Evolutionary conservation across 2,113 vertebrate genomes (phyloP), one percentile per base, ranked within the genome.

Genomic region (Phalacrocorax aristotelis): DNA sequence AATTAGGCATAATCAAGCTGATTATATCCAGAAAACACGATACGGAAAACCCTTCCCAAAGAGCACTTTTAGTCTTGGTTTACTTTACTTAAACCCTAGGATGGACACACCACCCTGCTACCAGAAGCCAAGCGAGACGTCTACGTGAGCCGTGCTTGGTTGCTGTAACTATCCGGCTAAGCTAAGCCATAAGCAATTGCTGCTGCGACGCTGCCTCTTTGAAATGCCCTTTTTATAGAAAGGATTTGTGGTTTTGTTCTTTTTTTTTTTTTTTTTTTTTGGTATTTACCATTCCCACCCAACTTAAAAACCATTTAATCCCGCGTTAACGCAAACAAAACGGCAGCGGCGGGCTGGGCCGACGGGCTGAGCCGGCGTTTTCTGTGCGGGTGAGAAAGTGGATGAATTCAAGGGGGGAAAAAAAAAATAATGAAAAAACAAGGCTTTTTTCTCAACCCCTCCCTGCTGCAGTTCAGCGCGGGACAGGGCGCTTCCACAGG

Each of bases 41-140:
- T 2, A 34, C 1, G 15, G 26, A 42, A 68, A 11, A 8, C 1
- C 15, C 36, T 26, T 49, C 54, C 77, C 61, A 42, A 21, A 12
- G 0, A 13, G 32, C 46, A 5, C 42, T 71, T 78, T 36, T 40
- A 79, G 74, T 68, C 60, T 20, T 17, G 10, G 14, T 19, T 40
- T 9, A 32, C 6, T 36, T n/a, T 4, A 40, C 40, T 34, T 29
- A 64, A 64, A 38, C 36, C n/a, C 23, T 15, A 14, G 15, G 38
- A 15, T 3, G 16, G 32, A 6, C 7, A 12, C 11, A 3, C 32
- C 3, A 2, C 15, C 12, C 27, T 4, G 20, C 38, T 11, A 16
- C 49, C 32, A 34, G 29, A 36, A 54, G 62, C 29, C 27, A 77
- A 40, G 60, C 75, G 30, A 14, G 48, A 48, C 2, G 1, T 19